Percentiles rank a stretch among this genome's conserved stretches.
These are phyloP conservation scores for Acholoe squamosa DNA, from an alignment of 2,888 invertebrate species.

Conservation along the genomic window DNA sequence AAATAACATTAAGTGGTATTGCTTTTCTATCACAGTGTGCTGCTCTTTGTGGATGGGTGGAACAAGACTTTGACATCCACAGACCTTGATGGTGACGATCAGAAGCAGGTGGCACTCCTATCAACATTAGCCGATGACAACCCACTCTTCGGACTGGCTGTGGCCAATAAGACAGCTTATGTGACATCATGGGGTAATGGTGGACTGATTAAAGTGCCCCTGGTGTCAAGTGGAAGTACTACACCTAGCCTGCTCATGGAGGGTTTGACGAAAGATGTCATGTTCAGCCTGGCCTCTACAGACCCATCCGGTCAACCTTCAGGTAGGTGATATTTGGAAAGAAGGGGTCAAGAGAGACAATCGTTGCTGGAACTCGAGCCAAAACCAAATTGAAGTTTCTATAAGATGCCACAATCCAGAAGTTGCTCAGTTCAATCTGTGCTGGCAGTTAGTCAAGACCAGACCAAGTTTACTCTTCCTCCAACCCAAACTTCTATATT, in stretches of 20 bases:
- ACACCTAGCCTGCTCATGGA: constrained; percentile 62
- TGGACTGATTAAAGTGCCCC: constrained; percentile 33
- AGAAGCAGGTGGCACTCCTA: constrained; percentile 73
- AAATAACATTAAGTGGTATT: neutral
- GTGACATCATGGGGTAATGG: constrained; percentile 75
- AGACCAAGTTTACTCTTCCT: no score
- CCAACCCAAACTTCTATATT: no score
- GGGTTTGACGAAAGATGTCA: constrained; percentile 69
- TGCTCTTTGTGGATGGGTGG: constrained; percentile 80
- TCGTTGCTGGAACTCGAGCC: no score
- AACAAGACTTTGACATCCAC: constrained; percentile 75
- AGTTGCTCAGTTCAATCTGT: no score
- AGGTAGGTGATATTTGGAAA: constrained; percentile 50
- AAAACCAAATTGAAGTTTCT: no score
- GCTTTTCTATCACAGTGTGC: no score
- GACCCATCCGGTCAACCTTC: constrained; percentile 68
- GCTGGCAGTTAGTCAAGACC: no score
- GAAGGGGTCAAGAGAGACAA: no score
- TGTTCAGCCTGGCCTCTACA: constrained; percentile 75
- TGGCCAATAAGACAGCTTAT: constrained; percentile 76
- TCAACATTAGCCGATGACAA: constrained; percentile 70
- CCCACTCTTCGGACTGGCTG: constrained; percentile 76
- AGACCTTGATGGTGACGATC: constrained; percentile 74
- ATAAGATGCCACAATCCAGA: no score
- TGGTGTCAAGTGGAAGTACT: neutral